A percentile compares a stretch with the other conserved stretches of the same genome.
Conservation (phyloP, 2,797 vertebrate species). For the Esox masquinongy region DNA sequence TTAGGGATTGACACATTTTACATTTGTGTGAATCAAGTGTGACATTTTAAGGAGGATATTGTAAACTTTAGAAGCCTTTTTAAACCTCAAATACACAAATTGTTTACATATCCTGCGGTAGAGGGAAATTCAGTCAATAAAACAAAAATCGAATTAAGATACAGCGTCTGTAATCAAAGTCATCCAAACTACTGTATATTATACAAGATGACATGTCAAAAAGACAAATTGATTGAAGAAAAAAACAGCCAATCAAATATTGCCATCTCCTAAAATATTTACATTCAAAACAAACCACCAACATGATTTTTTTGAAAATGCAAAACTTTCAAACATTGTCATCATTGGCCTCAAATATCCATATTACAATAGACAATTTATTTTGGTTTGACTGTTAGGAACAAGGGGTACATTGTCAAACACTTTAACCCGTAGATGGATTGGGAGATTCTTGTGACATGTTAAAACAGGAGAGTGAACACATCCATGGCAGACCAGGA, state of each 20-base stretch:
- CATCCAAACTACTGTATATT: slow-evolving; percentile 17
- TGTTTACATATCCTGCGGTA: too few species aligned
- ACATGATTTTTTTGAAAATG: slow-evolving; percentile 39
- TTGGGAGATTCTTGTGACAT: slow-evolving; percentile 70
- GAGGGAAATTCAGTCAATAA: too few species aligned
- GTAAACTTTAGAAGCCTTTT: too few species aligned
- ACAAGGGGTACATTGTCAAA: slow-evolving; percentile 60
- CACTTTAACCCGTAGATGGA: slow-evolving; percentile 62
- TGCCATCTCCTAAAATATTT: slow-evolving; percentile 56
- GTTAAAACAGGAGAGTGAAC: slow-evolving; percentile 71
- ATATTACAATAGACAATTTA: slow-evolving; percentile 52
- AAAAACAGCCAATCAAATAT: slow-evolving; percentile 27
- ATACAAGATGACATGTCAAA: slow-evolving; percentile 21
- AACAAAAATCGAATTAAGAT: too few species aligned
- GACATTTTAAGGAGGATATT: too few species aligned
- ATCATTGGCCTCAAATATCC: slow-evolving; percentile 21
- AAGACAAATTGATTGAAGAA: slow-evolving; percentile 44
- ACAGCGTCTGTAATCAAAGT: neutral
- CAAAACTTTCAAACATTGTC: slow-evolving; percentile 50
- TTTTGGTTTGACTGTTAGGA: slow-evolving; percentile 54
- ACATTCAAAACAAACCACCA: slow-evolving; percentile 40
- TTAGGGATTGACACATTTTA: too few species aligned
- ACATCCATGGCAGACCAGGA: slow-evolving; percentile 52
- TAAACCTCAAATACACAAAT: too few species aligned
- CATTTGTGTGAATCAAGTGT: too few species aligned